Percentiles rank a stretch among this genome's conserved stretches.
Evolutionary conservation across 2,888 invertebrate species (phyloP).

Genomic region (Oeneis ivallda): DNA sequence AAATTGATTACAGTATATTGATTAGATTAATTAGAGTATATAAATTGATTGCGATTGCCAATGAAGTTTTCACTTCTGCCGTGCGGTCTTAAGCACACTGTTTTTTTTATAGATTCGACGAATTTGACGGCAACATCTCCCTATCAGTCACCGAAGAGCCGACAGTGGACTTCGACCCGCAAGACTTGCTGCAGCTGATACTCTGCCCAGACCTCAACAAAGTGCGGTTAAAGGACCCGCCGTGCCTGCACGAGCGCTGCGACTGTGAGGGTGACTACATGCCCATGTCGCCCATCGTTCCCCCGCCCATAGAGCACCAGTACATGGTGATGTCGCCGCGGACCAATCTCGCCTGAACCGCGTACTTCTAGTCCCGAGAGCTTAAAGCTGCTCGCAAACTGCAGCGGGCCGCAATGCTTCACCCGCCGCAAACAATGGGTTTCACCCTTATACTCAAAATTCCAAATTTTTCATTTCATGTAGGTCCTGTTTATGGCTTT

Average conservation of each 20-base stretch:
- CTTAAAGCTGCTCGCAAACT: background rate
- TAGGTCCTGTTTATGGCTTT: too few species aligned
- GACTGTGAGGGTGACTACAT: constrained; percentile 64
- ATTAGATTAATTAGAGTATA: too few species aligned
- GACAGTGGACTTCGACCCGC: constrained; percentile 47
- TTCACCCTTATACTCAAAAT: too few species aligned
- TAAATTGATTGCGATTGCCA: too few species aligned
- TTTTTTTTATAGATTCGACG: too few species aligned
- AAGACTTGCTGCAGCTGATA: constrained; percentile 69
- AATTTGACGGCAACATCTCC: constrained; percentile 54
- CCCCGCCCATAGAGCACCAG: constrained; percentile 65
- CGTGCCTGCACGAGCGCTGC: constrained; percentile 30
- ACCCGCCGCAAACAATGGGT: background rate
- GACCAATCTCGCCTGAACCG: constrained; percentile 60
- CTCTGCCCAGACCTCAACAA: constrained; percentile 55
- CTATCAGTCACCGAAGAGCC: constrained; percentile 61
- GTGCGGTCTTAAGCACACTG: too few species aligned
- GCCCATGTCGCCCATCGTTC: constrained; percentile 71
- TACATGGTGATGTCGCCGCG: constrained; percentile 74
- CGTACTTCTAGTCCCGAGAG: constrained; percentile 40
- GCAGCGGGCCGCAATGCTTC: background rate
- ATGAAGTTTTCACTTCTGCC: too few species aligned
- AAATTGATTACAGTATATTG: too few species aligned
- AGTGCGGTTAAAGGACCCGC: constrained; percentile 49
- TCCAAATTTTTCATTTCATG: too few species aligned